Evolutionary conservation across 2,113 vertebrate genomes (phyloP).

Genomic region (Misgurnus mizolepis): DNA sequence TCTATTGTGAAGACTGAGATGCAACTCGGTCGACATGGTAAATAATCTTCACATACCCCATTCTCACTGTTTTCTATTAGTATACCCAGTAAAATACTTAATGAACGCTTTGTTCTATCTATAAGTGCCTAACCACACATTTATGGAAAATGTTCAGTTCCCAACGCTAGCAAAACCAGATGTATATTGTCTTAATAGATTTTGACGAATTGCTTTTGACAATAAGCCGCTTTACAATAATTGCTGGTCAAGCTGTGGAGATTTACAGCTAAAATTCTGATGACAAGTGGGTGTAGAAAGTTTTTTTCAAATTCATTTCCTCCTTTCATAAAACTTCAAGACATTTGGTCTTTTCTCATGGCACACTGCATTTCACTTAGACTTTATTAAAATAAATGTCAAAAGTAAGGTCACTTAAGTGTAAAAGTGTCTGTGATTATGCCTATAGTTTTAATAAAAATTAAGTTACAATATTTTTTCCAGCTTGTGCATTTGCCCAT

Average conservation of each 20-base stretch:
- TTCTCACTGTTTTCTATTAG: conserved; percentile 37
- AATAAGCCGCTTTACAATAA: background rate
- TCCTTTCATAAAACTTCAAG: conserved; percentile 31
- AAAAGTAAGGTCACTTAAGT: conserved; percentile 19
- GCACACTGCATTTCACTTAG: conserved; percentile 36
- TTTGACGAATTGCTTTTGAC: conserved; percentile 27
- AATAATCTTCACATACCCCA: conserved; percentile 72
- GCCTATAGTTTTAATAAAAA: too few species aligned
- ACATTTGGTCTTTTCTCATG: conserved; percentile 20
- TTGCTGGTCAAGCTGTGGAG: conserved; percentile 28
- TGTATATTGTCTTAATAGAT: conserved; percentile 39
- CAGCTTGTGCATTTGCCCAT: too few species aligned
- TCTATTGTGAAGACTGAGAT: conserved; percentile 54
- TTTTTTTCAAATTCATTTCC: conserved; percentile 27
- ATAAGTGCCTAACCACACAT: conserved; percentile 9
- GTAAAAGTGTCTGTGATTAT: background rate
- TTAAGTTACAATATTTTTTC: too few species aligned
- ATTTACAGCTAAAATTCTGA: conserved; percentile 18
- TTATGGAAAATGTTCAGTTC: background rate
- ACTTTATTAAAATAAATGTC: conserved; percentile 17
- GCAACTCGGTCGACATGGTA: conserved; percentile 54
- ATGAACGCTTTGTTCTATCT: conserved; percentile 14
- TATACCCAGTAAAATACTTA: conserved; percentile 25
- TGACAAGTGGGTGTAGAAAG: conserved; percentile 21
- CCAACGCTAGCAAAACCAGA: conserved; percentile 18